These are phyloP conservation scores for Liopterus haemorrhoidalis DNA, from an alignment of 2,888 invertebrate species.

Conservation along the genomic window DNA sequence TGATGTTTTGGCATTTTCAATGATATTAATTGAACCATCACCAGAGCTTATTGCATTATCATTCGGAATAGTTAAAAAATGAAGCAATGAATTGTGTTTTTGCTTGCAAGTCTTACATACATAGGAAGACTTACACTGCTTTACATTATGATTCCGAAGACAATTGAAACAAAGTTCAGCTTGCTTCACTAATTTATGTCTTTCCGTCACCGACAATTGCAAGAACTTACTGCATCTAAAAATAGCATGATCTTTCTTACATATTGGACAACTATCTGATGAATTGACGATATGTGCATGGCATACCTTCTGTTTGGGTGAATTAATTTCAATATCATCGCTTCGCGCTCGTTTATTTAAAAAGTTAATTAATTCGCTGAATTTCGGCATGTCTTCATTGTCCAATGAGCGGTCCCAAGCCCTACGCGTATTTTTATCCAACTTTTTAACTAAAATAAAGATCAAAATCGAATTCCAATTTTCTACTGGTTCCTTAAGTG, in stretches of 20 bases:
- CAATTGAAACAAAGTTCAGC: conserved; percentile 12
- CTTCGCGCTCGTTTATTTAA: conserved; percentile 2
- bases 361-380: conserved; percentile 2
- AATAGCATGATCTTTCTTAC: no score
- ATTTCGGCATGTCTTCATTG: background rate
- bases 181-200: no score
- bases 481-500: conserved; percentile 1
- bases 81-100: conserved; percentile 1
- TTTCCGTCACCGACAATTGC: no score
- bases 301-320: background rate
- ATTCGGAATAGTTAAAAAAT: background rate
- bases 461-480: conserved; percentile 11
- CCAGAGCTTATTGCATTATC: background rate
- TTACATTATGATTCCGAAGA: conserved; percentile 4
- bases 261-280: no score
- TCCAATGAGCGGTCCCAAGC: conserved; percentile 1
- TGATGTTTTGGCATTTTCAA: no score
- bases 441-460: background rate
- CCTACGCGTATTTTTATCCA: background rate
- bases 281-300: background rate
- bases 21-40: no score
- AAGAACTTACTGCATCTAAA: no score
- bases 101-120: background rate
- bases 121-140: conserved; percentile 4
- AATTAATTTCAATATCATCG: background rate